Percentiles rank a stretch among this genome's conserved stretches.
Conservation (phyloP, 2,888 invertebrate species). For the Metopia argyrocephala region DNA sequence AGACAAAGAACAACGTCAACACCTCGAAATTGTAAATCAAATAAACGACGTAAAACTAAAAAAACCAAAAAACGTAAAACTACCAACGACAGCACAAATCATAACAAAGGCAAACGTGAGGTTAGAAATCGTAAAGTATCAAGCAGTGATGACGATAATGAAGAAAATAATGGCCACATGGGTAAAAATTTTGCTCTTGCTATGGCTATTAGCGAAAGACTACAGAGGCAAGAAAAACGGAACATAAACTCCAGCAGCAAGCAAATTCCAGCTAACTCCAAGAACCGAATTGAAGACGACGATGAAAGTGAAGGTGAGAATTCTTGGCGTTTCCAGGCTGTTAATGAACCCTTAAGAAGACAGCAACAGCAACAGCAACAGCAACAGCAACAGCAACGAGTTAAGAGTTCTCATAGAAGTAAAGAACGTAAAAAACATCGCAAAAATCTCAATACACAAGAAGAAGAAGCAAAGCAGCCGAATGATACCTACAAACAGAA, state of each 20-base stretch:
- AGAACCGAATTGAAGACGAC: neutral
- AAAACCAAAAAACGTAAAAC: conserved; percentile 44
- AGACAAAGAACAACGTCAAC: neutral
- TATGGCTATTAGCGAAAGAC: conserved; percentile 46
- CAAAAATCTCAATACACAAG: conserved; percentile 8
- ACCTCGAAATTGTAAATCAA: neutral
- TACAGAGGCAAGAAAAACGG: conserved; percentile 44
- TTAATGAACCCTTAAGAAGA: conserved; percentile 46
- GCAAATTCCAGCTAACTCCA: neutral
- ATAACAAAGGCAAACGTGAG: conserved; percentile 22
- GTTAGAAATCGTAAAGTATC: conserved; percentile 32
- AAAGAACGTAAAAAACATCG: conserved; percentile 43
- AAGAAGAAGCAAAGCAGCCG: neutral
- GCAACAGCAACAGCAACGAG: conserved; percentile 26
- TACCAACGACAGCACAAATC: conserved; percentile 2
- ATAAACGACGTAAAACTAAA: conserved; percentile 23
- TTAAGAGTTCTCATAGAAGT: conserved; percentile 14
- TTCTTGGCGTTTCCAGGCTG: conserved; percentile 57
- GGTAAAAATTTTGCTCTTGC: conserved; percentile 56
- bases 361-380: conserved; percentile 28
- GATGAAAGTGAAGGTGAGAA: conserved; percentile 53
- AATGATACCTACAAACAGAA: neutral
- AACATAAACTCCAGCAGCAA: neutral
- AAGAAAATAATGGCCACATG: conserved; percentile 46
- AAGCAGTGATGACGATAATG: conserved; percentile 35